Base-by-base conservation (phyloP, 1,140 invertebrate species). In the Sinonovacula constricta region DNA sequence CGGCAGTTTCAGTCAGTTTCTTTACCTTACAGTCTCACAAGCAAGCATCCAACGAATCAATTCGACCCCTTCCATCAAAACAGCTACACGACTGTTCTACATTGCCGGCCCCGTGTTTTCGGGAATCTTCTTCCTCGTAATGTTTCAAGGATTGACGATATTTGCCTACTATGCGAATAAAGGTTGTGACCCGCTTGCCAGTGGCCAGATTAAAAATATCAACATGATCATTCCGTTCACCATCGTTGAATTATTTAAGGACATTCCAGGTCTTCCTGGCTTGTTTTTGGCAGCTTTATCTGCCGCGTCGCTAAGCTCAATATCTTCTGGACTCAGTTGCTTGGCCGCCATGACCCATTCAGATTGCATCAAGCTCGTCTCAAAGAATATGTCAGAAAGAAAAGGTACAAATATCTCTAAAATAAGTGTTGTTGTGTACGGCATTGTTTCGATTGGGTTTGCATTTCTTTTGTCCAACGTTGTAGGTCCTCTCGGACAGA, bases 171-270 rank as follows among this genome's bases (percentile, higher is more conserved):
- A 62, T 39, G 22, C 39, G 0, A 51, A 26, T 26, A 74, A 53
- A 34, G 57, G 70, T 2, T 74, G 70, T 36, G 70, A 74, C 45
- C 70, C 70, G 2, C 26, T 74, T 4, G 70, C 57, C 0, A 62
- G 57, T 3, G 70, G 70, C 3, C 70, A 74, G 24, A 34, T 74
- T 12, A 53, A 10, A 15, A 74, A 74, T n/a, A 2, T 63, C 1
- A 74, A 74, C 63, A 56, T 62, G 54, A 62, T 74, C 22, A 74
- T 74, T 28, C 70, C 70, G 15, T 74, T 51, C 28, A 74, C 70
- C 15, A 74, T 74, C 24, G 33, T 74, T 15, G 57, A 74, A 39
- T 18, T 74, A 0, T 74, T 74, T 22, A 54, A 63, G 30, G 30
- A 33, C 3, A 45, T 33, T 15, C 70, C 57, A 14, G 70, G 70